phyloP scores from a whole-genome alignment of 2,888 invertebrate genomes.

The Sminthurides aquaticus region DNA sequence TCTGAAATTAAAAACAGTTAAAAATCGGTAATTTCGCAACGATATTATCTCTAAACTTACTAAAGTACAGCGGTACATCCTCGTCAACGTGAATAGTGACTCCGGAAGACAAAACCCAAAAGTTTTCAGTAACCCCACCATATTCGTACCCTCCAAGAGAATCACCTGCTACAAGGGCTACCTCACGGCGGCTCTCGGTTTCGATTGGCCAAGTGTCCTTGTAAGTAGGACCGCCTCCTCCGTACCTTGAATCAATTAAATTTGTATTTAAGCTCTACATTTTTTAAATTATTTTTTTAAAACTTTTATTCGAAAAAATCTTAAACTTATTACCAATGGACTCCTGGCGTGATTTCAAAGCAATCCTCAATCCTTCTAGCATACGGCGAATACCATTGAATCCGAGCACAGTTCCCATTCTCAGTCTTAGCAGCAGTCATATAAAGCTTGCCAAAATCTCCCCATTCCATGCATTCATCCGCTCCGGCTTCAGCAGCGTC shows the following conservation, averaged over 20 bases:
- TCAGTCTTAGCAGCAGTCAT: slow-evolving; percentile 4
- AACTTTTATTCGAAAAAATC: neutral
- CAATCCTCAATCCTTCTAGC: slow-evolving; percentile 35
- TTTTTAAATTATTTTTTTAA: neutral
- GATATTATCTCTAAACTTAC: too few species aligned
- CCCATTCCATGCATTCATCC: slow-evolving; percentile 16
- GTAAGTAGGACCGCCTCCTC: too few species aligned
- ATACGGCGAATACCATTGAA: slow-evolving; percentile 34
- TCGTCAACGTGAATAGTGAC: slow-evolving; percentile 34
- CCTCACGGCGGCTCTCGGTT: neutral
- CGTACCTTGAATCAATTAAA: slow-evolving; percentile 1
- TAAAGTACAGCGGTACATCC: slow-evolving; percentile 29
- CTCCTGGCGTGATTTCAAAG: slow-evolving; percentile 26
- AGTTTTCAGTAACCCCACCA: slow-evolving; percentile 37
- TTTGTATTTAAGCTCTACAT: neutral
- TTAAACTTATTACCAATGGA: slow-evolving; percentile 25
- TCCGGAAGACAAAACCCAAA: slow-evolving; percentile 37
- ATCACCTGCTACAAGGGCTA: slow-evolving; percentile 16
- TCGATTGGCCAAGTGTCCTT: neutral
- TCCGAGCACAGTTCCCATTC: slow-evolving; percentile 24
- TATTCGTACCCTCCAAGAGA: slow-evolving; percentile 17
- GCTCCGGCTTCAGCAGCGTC: neutral
- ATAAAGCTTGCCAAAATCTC: slow-evolving; percentile 22
- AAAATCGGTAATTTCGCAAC: too few species aligned
- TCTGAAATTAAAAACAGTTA: too few species aligned